These are phyloP conservation scores for Xiphorhynchus elegans DNA, from an alignment of 2,113 vertebrate species.

Conservation along the genomic window DNA sequence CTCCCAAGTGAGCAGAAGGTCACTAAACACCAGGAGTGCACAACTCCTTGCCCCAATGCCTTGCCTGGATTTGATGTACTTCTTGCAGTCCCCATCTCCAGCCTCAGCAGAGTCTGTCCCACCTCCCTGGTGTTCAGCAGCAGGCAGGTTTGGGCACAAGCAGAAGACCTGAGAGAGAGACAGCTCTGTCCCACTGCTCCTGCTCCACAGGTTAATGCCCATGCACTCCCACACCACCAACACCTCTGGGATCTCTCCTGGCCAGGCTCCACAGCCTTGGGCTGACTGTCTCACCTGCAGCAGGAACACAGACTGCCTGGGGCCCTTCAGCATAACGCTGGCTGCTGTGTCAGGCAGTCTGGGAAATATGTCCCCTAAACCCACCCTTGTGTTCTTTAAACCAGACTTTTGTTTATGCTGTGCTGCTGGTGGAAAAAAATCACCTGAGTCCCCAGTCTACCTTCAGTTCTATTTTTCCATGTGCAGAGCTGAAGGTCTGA, in stretches of 20 bases:
- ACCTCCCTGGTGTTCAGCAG: neutral
- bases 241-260: fast-evolving
- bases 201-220: fast-evolving
- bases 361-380: neutral
- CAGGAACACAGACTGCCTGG: neutral
- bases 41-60: fast-evolving
- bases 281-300: neutral
- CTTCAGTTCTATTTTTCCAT: neutral
- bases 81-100: fast-evolving
- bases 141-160: neutral
- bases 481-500: neutral
- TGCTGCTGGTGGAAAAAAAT: neutral
- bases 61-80: neutral
- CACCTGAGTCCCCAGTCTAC: neutral
- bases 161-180: neutral
- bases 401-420: neutral
- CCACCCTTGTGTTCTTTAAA: neutral
- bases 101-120: neutral
- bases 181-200: neutral
- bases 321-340: neutral
- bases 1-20: neutral
- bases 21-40: neutral
- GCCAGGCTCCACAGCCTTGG: fast-evolving
- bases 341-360: neutral
- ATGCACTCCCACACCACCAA: fast-evolving